Base-by-base conservation (phyloP, 2,797 vertebrate genomes). In the Dryobates pubescens region DNA sequence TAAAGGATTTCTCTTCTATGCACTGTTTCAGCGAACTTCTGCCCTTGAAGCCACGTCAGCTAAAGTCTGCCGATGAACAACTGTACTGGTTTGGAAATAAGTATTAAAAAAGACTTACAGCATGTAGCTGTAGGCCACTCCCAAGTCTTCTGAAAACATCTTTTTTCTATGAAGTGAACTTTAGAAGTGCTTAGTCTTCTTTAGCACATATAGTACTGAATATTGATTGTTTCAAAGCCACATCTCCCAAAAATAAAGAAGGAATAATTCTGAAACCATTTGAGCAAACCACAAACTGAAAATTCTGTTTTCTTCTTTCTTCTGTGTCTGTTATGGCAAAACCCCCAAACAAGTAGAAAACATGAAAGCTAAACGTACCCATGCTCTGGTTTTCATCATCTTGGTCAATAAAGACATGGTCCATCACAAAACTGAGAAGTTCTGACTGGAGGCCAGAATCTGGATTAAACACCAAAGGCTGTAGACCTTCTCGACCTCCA, bases 371-470 rank as follows among this genome's bases (percentile, higher is more conserved):
- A 34, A 69, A 93, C 94, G 75, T 97, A 99, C 99, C 99, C 98
- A 99, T 99, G 98, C 99, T 99, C 98, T 99, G 99, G 95, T 98
- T 99, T 97, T 99, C 99, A 32, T 99, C 99, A 58, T 99, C 99
- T 97, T 99, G 99, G 97, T 99, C 99, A 84, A 99, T 99, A 95
- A 99, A 99, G 95, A 99, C 99, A 17, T 99, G 99, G 97, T 99
- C 99, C 97, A 99, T 98, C 95, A 99, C 98, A 80, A 99, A 99
- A 97, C 97, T 99, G 90, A 99, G 99, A 72, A 99, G 98, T 96
- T 99, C 99, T 84, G 99, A 99, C 95, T 99, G 99, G 43, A 99
- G 98, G 41, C 98, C 98, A 94, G 98, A 97, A 94, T 99, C 99
- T 17, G 99, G 99, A 97, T 99, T 99, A 85, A 99, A 99, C 76